phyloP scores from a whole-genome alignment of 2,113 vertebrate genomes.

The Cyprinodon variegatus region DNA sequence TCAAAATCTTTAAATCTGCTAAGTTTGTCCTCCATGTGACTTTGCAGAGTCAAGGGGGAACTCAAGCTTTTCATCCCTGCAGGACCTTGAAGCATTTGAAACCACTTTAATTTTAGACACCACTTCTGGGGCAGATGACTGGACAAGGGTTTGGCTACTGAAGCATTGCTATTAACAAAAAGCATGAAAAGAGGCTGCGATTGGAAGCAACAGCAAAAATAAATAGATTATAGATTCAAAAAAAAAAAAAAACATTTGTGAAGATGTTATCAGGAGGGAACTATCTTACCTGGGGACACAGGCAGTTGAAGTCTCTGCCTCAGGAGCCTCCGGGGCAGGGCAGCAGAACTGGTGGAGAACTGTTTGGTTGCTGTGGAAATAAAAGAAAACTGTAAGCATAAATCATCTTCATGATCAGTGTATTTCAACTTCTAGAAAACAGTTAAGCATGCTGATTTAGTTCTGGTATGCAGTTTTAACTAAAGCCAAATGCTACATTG shows the following conservation, averaged over 20 bases:
- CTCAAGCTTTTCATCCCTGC: not conserved
- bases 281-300: constrained; percentile 82
- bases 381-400: not conserved
- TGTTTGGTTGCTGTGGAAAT: constrained; percentile 89
- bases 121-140: constrained; percentile 67
- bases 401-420: too few relatives aligned
- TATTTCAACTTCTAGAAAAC: too few relatives aligned
- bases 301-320: constrained; percentile 80
- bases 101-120: constrained; percentile 74
- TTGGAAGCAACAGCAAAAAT: constrained; percentile 26
- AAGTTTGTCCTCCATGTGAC: not conserved
- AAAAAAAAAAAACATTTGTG: constrained; percentile 29
- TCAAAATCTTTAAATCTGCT: not conserved
- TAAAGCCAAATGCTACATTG: too few relatives aligned
- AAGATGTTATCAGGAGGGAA: constrained; percentile 50
- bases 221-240: constrained; percentile 8
- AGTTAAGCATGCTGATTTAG: too few relatives aligned
- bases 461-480: too few relatives aligned
- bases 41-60: not conserved
- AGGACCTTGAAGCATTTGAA: constrained; percentile 60
- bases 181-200: constrained; percentile 59
- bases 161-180: constrained; percentile 56
- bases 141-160: constrained; percentile 39
- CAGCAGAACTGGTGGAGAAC: constrained; percentile 99
- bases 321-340: constrained; percentile 91